Conservation (phyloP, 1,140 invertebrate genomes). For the Samia ricini region DNA sequence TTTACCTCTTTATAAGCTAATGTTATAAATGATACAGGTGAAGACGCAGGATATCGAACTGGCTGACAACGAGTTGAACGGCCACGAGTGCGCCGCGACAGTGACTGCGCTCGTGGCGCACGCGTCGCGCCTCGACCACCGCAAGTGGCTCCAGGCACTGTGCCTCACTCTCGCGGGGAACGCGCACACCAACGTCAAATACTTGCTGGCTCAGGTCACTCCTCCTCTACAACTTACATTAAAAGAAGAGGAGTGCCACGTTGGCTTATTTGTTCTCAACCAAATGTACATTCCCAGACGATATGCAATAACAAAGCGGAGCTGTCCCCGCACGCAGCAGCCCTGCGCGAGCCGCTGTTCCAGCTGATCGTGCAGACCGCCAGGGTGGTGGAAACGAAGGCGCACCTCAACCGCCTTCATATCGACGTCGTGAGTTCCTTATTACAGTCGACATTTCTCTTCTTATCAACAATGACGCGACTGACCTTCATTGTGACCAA, state of each 20-base stretch:
- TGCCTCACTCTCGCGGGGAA: too few species aligned
- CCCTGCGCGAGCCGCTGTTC: not conserved
- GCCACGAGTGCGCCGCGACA: not conserved
- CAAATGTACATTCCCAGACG: not conserved
- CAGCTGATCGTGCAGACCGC: not conserved
- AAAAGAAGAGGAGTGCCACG: too few species aligned
- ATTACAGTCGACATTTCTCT: not conserved
- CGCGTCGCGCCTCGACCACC: not conserved
- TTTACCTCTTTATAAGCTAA: too few species aligned
- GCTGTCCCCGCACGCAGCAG: not conserved
- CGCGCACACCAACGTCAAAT: not conserved
- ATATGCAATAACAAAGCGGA: not conserved
- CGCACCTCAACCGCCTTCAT: not conserved
- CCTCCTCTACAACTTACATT: too few species aligned
- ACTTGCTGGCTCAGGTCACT: constrained; percentile 8
- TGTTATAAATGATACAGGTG: not conserved
- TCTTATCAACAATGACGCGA: not conserved
- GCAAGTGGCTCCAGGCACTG: not conserved
- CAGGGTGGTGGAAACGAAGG: not conserved
- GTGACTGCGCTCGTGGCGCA: not conserved
- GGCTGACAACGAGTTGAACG: constrained; percentile 31
- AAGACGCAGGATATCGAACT: constrained; percentile 21
- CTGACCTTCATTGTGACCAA: too few species aligned
- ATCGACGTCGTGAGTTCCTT: not conserved
- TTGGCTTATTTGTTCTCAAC: too few species aligned